These are phyloP conservation scores for Drosophila pallidifrons DNA, from an alignment of 1,140 invertebrate species.

Conservation along the genomic window DNA sequence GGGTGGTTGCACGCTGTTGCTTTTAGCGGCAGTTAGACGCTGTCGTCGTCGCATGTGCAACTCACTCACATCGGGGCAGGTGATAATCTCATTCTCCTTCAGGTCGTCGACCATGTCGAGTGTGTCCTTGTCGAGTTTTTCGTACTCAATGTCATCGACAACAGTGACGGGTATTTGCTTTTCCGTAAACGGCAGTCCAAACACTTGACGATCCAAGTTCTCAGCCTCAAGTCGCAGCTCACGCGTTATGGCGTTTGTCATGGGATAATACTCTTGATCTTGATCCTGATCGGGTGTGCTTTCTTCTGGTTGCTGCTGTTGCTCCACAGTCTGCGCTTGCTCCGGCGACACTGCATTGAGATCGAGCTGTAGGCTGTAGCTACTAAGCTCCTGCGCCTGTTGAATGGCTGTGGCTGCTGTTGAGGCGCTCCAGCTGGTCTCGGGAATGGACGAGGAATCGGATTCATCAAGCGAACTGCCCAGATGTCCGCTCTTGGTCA, in stretches of 20 bases:
- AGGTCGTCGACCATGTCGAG: conserved; percentile 80
- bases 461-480: conserved; percentile 85
- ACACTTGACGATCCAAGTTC: conserved; percentile 92
- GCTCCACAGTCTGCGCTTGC: conserved; percentile 32
- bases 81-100: conserved; percentile 80
- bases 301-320: conserved; percentile 82
- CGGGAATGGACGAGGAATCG: conserved; percentile 85
- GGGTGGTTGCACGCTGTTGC: conserved; percentile 60
- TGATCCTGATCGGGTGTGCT: conserved; percentile 92
- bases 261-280: conserved; percentile 92
- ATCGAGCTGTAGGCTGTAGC: conserved; percentile 73
- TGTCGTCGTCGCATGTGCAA: conserved; percentile 66
- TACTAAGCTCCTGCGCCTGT: conserved; percentile 75
- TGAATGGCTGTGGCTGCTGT: conserved; percentile 80
- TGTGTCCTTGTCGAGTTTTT: conserved; percentile 81
- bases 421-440: conserved; percentile 79
- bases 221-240: conserved; percentile 92
- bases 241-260: conserved; percentile 93
- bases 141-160: conserved; percentile 70
- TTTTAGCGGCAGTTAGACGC: conserved; percentile 66
- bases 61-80: conserved; percentile 73
- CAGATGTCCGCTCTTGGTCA: conserved; percentile 81
- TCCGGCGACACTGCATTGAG: conserved; percentile 55
- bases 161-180: conserved; percentile 22
- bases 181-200: conserved; percentile 85